phyloP scores from a whole-genome alignment of 1,140 invertebrate species.

The Latrodectus geometricus region DNA sequence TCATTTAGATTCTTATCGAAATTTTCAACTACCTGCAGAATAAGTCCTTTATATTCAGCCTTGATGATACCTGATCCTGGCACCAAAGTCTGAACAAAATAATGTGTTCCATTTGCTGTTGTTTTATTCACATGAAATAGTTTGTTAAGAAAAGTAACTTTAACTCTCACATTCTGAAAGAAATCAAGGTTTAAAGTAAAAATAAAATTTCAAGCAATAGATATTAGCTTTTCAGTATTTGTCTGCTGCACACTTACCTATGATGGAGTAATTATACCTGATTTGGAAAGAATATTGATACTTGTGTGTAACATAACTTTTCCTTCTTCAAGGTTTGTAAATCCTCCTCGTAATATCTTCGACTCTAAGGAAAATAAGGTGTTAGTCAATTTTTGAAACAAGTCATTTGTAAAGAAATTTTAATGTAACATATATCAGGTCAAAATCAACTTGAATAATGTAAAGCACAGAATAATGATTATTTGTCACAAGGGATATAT shows the following conservation, averaged over 20 bases:
- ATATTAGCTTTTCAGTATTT: not conserved
- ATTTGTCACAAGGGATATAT: no score
- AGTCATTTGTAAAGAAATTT: no score
- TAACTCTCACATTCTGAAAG: constrained; percentile 73
- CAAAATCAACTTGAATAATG: no score
- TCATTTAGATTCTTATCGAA: no score
- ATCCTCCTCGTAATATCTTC: constrained; percentile 5
- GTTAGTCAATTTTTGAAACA: no score
- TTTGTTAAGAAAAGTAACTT: constrained; percentile 74
- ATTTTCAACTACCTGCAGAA: not conserved
- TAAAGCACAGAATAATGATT: no score
- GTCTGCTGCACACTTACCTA: not conserved
- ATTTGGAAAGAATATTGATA: constrained; percentile 78
- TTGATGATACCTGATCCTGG: constrained; percentile 27
- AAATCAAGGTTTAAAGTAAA: not conserved
- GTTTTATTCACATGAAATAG: constrained; percentile 75
- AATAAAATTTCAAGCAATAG: not conserved
- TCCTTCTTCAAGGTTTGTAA: constrained; percentile 42
- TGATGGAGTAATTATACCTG: constrained; percentile 70
- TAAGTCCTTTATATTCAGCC: constrained; percentile 22
- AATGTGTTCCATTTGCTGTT: constrained; percentile 81
- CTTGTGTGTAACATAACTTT: constrained; percentile 78
- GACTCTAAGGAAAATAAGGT: constrained; percentile 11
- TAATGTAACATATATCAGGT: no score
- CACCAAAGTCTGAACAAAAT: constrained; percentile 71